Percentiles rank a stretch among this genome's conserved stretches.
These are phyloP conservation scores for Mesembrinibis cayennensis DNA, from an alignment of 2,113 vertebrate genomes.

Conservation along the genomic window DNA sequence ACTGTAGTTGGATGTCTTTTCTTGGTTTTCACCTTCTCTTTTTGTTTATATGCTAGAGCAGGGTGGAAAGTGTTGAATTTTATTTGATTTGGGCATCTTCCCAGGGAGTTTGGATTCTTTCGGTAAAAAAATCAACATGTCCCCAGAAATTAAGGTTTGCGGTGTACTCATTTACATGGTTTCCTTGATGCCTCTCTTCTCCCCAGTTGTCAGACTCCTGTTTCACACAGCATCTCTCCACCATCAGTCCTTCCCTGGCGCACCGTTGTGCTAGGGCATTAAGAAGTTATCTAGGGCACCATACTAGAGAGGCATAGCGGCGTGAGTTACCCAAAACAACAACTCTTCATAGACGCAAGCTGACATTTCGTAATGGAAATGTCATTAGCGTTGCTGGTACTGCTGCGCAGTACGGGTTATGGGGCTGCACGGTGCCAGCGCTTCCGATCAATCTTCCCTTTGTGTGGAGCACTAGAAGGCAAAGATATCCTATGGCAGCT, in stretches of 20 bases:
- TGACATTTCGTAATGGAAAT: background rate
- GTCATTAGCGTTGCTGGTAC: background rate
- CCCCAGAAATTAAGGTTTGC: background rate
- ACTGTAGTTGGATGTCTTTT: background rate
- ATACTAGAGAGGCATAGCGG: rapidly evolving
- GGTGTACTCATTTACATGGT: background rate
- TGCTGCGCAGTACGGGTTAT: background rate
- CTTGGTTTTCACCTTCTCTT: background rate
- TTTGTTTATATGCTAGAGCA: background rate
- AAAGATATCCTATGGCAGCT: background rate
- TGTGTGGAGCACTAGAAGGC: background rate
- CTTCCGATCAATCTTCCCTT: background rate
- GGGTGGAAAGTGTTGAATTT: background rate
- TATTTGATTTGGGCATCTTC: background rate
- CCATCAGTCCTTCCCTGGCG: background rate
- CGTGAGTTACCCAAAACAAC: background rate
- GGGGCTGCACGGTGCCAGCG: background rate
- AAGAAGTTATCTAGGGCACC: background rate
- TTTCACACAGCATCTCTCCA: background rate
- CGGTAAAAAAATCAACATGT: background rate
- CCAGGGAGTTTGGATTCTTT: background rate
- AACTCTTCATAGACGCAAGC: background rate
- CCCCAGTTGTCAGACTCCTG: background rate
- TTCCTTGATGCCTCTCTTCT: background rate
- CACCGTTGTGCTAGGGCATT: background rate